Conservation (phyloP, 2,888 invertebrate genomes). For the Chloromyia formosa region DNA sequence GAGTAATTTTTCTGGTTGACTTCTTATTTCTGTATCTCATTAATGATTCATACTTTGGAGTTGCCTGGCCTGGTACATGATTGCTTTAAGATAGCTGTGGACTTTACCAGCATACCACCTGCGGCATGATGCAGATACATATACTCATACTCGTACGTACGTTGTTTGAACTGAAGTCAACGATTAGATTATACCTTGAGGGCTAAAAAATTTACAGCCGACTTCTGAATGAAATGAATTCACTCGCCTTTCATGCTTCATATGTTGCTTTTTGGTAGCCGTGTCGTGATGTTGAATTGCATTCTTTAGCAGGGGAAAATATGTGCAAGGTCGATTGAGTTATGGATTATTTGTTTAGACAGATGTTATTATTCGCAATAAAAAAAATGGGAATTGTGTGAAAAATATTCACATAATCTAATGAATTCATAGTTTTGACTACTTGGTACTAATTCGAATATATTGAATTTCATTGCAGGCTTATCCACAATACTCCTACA, state of each 20-base stretch:
- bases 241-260: constrained; percentile 22
- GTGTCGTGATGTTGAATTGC: no score
- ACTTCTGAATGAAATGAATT: constrained; percentile 13
- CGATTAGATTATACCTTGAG: neutral
- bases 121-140: neutral
- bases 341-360: neutral
- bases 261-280: neutral
- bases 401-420: no score
- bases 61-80: neutral
- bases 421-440: no score
- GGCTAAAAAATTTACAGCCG: neutral
- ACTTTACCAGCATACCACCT: neutral
- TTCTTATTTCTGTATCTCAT: neutral
- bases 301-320: neutral
- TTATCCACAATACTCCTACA: constrained; percentile 64
- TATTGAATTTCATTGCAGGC: constrained; percentile 54
- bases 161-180: neutral
- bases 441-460: no score
- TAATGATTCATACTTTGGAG: neutral
- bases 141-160: neutral
- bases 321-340: constrained; percentile 24
- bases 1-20: neutral
- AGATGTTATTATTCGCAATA: neutral
- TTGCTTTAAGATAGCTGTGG: neutral
- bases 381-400: no score